Base-by-base conservation (phyloP, 2,888 invertebrate species). In the Apodemia zela region DNA sequence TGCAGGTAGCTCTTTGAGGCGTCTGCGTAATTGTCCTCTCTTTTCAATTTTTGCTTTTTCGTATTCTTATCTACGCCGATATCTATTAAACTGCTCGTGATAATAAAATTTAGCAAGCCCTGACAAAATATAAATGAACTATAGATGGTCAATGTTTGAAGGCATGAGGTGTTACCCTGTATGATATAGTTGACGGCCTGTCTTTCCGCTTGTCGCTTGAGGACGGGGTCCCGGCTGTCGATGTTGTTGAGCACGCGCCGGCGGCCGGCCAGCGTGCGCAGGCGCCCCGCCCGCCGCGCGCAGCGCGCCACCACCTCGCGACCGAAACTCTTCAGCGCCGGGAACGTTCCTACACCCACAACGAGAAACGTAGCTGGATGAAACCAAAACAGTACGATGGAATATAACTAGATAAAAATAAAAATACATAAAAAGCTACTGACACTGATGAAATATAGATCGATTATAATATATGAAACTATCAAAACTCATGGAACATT, bases 101-200 rank as follows among this genome's bases (percentile, higher is more conserved):
- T 33, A 8, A 33, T 8, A 7, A 33, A 33, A 33, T 33, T 33
- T 8, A 33, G 8, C 33, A 7, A 33, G 8, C 33, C 7, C 33
- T 33, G 33, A 33, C 33, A 33, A 33, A 33, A 33, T 33, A 33
- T 33, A 33, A 33, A 8, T 8, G 0, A 8, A 6, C 33, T 33
- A 7, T 33, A 33, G 0, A 8, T 7, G 33, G 33, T 8, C 5
- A 5, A 33, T 29, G 5, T 29, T 29, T 29, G 5, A 21, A 21
- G 21, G 2, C 21, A 21, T 21, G 29, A 29, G 29, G 29, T 0
- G 21, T n/a, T 60, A 87, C 92, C 92, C 81, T 93, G 92, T 38
- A 93, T 81, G 3, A 91, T 67, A 66, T 90, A 92, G 75, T 92
- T 93, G 69, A 92, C 73, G 0, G 92, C 92, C 75, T 92, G 92